Conservation (phyloP, 1,140 invertebrate species). For the Pollicipes pollicipes region DNA sequence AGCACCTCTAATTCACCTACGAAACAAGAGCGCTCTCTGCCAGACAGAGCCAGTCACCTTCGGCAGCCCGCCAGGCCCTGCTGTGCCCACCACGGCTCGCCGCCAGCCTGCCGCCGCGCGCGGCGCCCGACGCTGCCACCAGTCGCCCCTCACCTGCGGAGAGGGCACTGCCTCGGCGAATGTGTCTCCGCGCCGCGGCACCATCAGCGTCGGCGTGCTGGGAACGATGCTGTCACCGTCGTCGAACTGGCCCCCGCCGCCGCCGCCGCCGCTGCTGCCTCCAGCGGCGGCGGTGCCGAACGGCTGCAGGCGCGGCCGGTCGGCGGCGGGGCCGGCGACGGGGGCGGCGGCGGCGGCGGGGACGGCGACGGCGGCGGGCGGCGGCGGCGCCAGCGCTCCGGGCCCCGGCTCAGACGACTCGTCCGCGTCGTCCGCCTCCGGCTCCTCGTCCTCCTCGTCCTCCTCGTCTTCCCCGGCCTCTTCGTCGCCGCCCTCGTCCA, state of each 20-base stretch:
- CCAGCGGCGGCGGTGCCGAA: too few relatives aligned
- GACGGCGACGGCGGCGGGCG: background rate
- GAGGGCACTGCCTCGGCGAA: constrained; percentile 85
- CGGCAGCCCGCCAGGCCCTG: background rate
- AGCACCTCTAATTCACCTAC: too few relatives aligned
- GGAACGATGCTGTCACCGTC: constrained; percentile 77
- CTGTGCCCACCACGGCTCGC: too few relatives aligned
- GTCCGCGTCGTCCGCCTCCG: constrained; percentile 23
- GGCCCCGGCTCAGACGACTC: constrained; percentile 12
- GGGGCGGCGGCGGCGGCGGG: background rate
- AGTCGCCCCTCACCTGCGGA: constrained; percentile 56
- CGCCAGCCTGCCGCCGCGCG: too few relatives aligned
- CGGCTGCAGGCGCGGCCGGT: constrained; percentile 10
- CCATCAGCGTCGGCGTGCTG: constrained; percentile 68
- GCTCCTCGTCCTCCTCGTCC: constrained; percentile 26
- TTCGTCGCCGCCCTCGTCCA: background rate
- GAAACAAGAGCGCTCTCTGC: too few relatives aligned
- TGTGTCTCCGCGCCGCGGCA: constrained; percentile 62
- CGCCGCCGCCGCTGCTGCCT: background rate
- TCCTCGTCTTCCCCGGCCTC: constrained; percentile 11
- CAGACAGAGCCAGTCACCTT: too few relatives aligned
- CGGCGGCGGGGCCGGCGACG: background rate
- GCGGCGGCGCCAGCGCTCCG: background rate
- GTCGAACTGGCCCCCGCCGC: constrained; percentile 38
- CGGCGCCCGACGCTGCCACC: too few relatives aligned